Base-by-base conservation (phyloP, 1,140 invertebrate species). In the Caerostris extrusa region DNA sequence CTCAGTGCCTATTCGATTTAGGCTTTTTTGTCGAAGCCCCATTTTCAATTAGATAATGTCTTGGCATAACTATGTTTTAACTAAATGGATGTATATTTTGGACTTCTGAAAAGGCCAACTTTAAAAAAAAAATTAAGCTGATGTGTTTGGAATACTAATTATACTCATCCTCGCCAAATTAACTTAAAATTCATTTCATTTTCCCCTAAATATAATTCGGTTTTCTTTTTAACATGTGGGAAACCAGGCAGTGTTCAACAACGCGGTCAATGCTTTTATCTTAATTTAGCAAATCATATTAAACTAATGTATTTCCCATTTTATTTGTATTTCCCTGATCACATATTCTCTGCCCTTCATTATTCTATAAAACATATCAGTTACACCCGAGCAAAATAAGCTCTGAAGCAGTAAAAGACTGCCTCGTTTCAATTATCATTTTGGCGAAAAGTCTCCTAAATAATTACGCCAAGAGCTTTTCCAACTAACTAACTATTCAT, bases 381-480 rank as follows among this genome's bases (percentile, higher is more conserved):
- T 64, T 64, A 10, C 61, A 64, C 61, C 61, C 17, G 10, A 17
- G 61, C 71, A 77, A 77, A n/a, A 12, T 34, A 77, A 53, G 10
- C 10, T 50, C 12, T 14, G 61, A 53, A 4, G 50, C 71, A 12
- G 53, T 77, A 50, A 77, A 77, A 77, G 12, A 77, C 71, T 34
- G 34, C 34, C 34, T 77, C 71, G 14, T 77, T 77, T 77, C 71
- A 77, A 77, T 77, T 77, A 77, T 34, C 71, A 77, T 77, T 34
- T 77, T 50, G 34, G 71, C 61, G 10, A 14, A 34, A 67, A 67
- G 61, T 17, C 77, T 60, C 56, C 12, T 19, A 58, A 85, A 85
- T 60, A 85, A 85, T 85, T 85, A 85, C 56, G 83, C 57, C 83
- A 60, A 85, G 83, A 85, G 83, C 83, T 58, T 60, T 57, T 34